Evolutionary conservation across 2,113 vertebrate genomes (phyloP).

Genomic region (Bubo scandiacus): DNA sequence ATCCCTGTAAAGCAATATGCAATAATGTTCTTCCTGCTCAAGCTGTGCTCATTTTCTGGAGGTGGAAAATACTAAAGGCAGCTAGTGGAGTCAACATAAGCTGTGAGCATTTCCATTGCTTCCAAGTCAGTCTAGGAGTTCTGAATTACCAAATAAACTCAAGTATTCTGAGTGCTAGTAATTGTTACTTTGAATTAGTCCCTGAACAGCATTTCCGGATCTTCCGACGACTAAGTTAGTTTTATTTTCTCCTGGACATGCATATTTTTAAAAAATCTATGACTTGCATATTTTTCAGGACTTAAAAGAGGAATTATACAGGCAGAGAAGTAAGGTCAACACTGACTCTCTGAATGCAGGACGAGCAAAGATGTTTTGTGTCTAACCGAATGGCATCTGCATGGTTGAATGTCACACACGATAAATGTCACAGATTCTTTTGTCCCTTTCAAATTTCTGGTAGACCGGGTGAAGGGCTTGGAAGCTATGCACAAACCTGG

Average conservation of each 20-base stretch:
- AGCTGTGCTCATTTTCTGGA: background rate
- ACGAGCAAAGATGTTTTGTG: background rate
- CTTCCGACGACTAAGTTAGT: background rate
- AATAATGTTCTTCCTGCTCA: background rate
- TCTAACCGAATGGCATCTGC: background rate
- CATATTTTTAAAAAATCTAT: background rate
- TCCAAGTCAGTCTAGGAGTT: background rate
- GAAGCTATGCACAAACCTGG: background rate
- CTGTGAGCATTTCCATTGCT: background rate
- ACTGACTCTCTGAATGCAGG: background rate
- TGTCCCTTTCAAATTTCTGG: slow-evolving; percentile 3
- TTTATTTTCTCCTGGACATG: background rate
- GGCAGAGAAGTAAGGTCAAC: background rate
- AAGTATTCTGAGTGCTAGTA: background rate
- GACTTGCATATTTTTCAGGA: background rate
- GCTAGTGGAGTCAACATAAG: background rate
- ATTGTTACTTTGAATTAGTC: background rate
- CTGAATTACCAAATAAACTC: background rate
- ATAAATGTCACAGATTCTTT: slow-evolving; percentile 30
- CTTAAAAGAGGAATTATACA: background rate
- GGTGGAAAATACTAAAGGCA: background rate
- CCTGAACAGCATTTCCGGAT: background rate
- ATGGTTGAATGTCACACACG: slow-evolving; percentile 7
- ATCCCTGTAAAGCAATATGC: background rate
- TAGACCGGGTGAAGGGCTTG: background rate